These are phyloP conservation scores for Urophycis tenuis DNA, from an alignment of 2,797 vertebrate species.

Conservation along the genomic window DNA sequence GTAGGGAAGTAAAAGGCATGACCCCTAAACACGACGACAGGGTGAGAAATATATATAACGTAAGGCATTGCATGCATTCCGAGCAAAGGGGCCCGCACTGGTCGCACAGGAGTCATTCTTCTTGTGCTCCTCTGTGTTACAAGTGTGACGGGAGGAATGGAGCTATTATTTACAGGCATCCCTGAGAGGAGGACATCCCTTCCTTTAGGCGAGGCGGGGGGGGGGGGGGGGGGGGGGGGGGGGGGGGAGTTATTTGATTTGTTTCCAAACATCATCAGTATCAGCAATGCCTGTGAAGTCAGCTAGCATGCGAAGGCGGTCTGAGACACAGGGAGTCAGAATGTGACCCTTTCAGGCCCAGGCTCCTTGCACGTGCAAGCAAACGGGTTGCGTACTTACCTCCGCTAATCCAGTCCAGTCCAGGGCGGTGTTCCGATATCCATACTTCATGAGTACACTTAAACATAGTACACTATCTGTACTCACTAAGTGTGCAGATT, in stretches of 20 bases:
- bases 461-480: too few relatives aligned
- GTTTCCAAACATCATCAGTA: neutral
- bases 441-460: too few relatives aligned
- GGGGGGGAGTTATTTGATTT: neutral
- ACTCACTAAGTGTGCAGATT: too few relatives aligned
- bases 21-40: neutral
- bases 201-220: too few relatives aligned
- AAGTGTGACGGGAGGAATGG: neutral
- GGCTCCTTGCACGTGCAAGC: neutral
- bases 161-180: neutral
- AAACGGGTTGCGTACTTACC: neutral
- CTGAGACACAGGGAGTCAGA: neutral
- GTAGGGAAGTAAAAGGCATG: neutral
- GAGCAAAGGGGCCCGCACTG: neutral
- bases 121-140: neutral
- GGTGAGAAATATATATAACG: too few relatives aligned
- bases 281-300: neutral
- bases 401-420: neutral
- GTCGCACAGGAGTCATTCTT: neutral
- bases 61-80: neutral
- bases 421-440: too few relatives aligned
- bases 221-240: too few relatives aligned
- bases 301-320: neutral
- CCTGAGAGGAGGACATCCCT: too few relatives aligned
- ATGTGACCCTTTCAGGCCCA: neutral